Base-by-base conservation (phyloP, 2,888 invertebrate species). In the Elegia similella region DNA sequence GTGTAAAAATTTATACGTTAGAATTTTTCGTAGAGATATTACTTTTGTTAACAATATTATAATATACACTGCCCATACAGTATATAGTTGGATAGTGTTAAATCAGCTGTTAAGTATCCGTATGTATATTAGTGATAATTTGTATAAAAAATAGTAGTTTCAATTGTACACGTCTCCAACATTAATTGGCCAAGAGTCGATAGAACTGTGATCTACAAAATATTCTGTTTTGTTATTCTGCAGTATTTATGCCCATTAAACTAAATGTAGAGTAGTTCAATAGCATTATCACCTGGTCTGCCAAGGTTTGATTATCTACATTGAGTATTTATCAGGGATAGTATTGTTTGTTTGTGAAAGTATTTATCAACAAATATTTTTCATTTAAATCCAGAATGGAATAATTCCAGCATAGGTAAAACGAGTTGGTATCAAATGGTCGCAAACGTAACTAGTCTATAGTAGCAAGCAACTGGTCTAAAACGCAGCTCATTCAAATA, bases 151-250 rank as follows among this genome's bases (percentile, higher is more conserved):
- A 23, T 17, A 12, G 30, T 6, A 6, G 29, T 47, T 44, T 23
- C 7, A 47, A 30, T 29, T 47, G 47, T 30, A 17, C 8, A 47
- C n/a, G 13, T 23, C 1, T 23, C 8, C n/a, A 6, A 29, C 29
- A 29, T 29, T 13, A 7, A 47, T 47, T 34, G 34, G 15, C 50
- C 34, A 16, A 12, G 46, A 30, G 53, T 17, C 38, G n/a, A 30
- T 34, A 30, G n/a, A 46, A 44, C 54, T 55, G 54, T 55, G 44
- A 55, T 55, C n/a, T 16, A 42, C 29, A 23, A 23, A 50, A 29
- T 42, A 46, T 12, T n/a, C 29, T 23, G 12, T 50, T 50, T 50
- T 50, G 50, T 50, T 34, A 38, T 38, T 38, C 38, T 38, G 38
- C 38, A 38, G n/a, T 38, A 38, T 38, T 38, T 38, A 38, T 38